Base-by-base conservation (phyloP, 2,797 vertebrate species). In the Antrozous pallidus region DNA sequence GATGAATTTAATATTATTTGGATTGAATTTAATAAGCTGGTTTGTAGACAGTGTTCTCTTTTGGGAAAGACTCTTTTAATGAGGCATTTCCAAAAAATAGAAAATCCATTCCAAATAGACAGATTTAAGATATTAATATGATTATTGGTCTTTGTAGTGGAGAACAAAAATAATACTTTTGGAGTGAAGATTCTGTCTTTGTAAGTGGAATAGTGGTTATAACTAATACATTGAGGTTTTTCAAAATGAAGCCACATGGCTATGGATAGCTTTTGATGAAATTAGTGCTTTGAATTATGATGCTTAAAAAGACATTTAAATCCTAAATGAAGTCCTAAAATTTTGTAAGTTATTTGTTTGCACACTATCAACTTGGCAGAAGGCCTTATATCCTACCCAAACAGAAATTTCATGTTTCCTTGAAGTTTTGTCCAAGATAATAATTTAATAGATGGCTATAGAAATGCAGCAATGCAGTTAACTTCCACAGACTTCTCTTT, bases 1-100 rank as follows among this genome's bases (percentile, higher is more conserved):
- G 86, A 77, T 61, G 16, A 87, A 70, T 87, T 92, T 93, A 45
- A 51, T 94, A 65, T 91, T 96, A 65, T 88, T 94, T 95, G 89
- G 74, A 79, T 70, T 78, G 45, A 49, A n/a, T 14, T 33, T 83
- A 91, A 73, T 91, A 92, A 79, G 2, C 22, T 80, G n/a, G 36
- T 90, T 91, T 94, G 70, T 71, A 45, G 70, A 40, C 40, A 94
- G 1, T 85, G 4, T 79, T 94, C 70, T 86, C 13, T 94, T 80
- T 95, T 1, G 36, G 61, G 38, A 90, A 88, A 75, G 81, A 84
- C 8, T 86, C n/a, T 69, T 58, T 82, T 71, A 36, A 65, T 65
- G 49, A 88, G 40, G 4, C 51, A 47, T 95, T 93, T 88, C 58
- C 63, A 54, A 94, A 90, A 94, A 87, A 81, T 47, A 82, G 75